phyloP scores from a whole-genome alignment of 2,113 vertebrate genomes.

The Saccopteryx leptura region DNA sequence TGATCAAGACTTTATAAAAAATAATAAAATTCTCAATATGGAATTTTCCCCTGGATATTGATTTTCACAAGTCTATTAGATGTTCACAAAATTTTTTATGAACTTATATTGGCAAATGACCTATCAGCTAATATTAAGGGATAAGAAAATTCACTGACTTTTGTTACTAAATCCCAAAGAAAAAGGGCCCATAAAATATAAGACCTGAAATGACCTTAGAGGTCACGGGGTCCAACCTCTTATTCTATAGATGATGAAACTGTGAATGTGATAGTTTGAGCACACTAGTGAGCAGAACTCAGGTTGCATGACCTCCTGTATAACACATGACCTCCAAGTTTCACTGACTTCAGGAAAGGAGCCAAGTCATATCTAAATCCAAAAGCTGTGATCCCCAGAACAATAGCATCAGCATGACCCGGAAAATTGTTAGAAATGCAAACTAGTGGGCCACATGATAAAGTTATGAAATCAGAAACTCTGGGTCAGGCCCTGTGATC shows the following conservation, averaged over 20 bases:
- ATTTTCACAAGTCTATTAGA: conserved; percentile 8
- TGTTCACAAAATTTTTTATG: background rate
- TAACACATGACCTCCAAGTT: background rate
- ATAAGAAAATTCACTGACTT: background rate
- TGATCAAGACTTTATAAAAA: conserved; percentile 27
- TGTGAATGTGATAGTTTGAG: background rate
- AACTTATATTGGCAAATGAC: background rate
- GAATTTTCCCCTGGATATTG: background rate
- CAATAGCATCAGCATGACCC: background rate
- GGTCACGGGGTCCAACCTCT: background rate
- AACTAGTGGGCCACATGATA: background rate
- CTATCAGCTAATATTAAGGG: background rate
- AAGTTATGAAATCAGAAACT: background rate
- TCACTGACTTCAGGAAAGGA: background rate
- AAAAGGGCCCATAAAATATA: background rate
- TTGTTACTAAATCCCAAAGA: conserved; percentile 14
- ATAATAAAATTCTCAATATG: background rate
- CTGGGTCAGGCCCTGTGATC: background rate
- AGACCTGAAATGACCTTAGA: background rate
- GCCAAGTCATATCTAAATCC: background rate
- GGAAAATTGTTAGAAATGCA: background rate
- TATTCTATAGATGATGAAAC: background rate
- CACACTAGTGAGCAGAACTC: background rate
- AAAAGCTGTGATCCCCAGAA: background rate
- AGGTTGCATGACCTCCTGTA: background rate